Evolutionary conservation across 2,888 invertebrate species (phyloP).

Genomic region (Ectobius pallidus): DNA sequence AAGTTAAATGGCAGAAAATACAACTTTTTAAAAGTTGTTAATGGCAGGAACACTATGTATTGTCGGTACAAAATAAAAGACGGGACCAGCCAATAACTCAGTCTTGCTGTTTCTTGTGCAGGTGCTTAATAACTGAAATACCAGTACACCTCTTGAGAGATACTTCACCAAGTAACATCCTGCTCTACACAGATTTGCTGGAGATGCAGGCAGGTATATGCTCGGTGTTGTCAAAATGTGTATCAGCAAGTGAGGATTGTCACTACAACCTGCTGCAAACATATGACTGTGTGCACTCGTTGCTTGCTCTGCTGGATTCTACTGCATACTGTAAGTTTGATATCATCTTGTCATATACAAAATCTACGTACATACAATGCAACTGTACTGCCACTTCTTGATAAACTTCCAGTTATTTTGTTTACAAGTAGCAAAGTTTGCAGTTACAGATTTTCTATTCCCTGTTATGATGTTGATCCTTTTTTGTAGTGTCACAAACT

Average conservation of each 20-base stretch:
- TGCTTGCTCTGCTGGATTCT: constrained; percentile 56
- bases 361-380: too few relatives aligned
- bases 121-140: not conserved
- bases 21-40: too few relatives aligned
- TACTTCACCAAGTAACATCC: constrained; percentile 21
- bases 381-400: too few relatives aligned
- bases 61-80: too few relatives aligned
- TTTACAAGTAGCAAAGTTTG: too few relatives aligned
- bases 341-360: not conserved
- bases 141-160: not conserved
- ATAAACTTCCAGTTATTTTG: too few relatives aligned
- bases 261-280: constrained; percentile 56
- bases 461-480: not conserved
- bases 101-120: too few relatives aligned
- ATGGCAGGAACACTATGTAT: too few relatives aligned
- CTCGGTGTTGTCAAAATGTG: constrained; percentile 55
- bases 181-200: constrained; percentile 57
- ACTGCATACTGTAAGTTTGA: constrained; percentile 56
- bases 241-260: constrained; percentile 53
- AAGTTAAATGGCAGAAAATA: too few relatives aligned
- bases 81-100: too few relatives aligned
- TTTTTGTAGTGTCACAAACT: constrained; percentile 51
- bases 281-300: constrained; percentile 56
- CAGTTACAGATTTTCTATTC: too few relatives aligned
- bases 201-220: constrained; percentile 60